A percentile compares a stretch with the other conserved stretches of the same genome.
phyloP scores from a whole-genome alignment of 2,113 vertebrate genomes.

The Epinephelus cyanopodus region DNA sequence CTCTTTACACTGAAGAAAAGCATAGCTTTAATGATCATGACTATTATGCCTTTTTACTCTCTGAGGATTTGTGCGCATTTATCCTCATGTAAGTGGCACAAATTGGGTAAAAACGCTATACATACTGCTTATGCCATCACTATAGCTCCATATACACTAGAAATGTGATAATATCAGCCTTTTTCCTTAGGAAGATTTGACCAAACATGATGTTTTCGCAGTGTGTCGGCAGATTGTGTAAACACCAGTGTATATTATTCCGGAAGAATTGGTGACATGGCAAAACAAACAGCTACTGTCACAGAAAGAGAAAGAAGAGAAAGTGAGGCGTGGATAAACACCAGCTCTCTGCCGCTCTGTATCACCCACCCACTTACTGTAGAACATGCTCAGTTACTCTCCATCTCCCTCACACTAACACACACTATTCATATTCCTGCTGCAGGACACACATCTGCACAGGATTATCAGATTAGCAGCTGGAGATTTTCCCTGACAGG shows the following conservation, averaged over 20 bases:
- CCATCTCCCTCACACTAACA: constrained; percentile 31
- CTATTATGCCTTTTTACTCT: too few species aligned
- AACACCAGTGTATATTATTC: constrained; percentile 29
- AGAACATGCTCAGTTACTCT: constrained; percentile 53
- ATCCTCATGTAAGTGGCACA: neutral
- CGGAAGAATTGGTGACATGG: constrained; percentile 23
- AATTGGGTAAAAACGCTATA: neutral
- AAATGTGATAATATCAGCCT: neutral
- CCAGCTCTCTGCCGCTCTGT: constrained; percentile 32
- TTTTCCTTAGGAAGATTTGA: neutral
- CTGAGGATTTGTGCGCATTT: too few species aligned
- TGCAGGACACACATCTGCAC: constrained; percentile 78
- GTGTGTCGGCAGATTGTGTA: constrained; percentile 7
- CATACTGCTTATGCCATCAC: neutral
- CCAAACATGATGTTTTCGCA: neutral
- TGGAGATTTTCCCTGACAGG: constrained; percentile 71
- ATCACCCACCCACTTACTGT: constrained; percentile 59
- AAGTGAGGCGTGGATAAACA: constrained; percentile 25
- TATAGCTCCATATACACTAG: neutral
- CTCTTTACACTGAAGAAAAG: neutral
- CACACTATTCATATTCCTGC: constrained; percentile 47
- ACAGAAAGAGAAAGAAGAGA: constrained; percentile 3
- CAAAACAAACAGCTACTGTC: constrained; percentile 29
- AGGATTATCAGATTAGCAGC: constrained; percentile 85
- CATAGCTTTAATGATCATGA: too few species aligned